These are phyloP conservation scores for Alloscopus bannaensis DNA, from an alignment of 2,888 invertebrate genomes.

Conservation along the genomic window DNA sequence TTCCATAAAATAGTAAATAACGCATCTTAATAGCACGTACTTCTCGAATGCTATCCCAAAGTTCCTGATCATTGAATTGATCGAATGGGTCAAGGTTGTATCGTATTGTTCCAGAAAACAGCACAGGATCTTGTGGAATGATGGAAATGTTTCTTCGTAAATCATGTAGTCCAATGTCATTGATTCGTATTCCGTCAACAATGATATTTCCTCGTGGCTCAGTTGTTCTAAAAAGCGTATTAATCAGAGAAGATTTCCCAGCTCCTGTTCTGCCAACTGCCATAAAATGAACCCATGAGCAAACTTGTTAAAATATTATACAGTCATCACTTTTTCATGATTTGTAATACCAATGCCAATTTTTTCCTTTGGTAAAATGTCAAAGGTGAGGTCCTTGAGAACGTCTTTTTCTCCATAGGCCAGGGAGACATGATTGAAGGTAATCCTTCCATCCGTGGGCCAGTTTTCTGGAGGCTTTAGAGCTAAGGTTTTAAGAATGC, in stretches of 20 bases:
- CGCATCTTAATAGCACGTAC: constrained; percentile 75
- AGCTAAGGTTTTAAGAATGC: constrained; percentile 47
- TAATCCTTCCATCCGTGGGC: constrained; percentile 75
- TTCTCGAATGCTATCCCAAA: constrained; percentile 91
- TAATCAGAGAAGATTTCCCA: constrained; percentile 92
- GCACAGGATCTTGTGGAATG: constrained; percentile 90
- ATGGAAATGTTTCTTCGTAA: constrained; percentile 90
- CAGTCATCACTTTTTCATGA: too few relatives aligned
- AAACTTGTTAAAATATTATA: too few relatives aligned
- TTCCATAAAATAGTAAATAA: neutral
- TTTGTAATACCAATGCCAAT: constrained; percentile 74
- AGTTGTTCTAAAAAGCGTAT: constrained; percentile 91
- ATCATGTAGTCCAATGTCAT: constrained; percentile 77
- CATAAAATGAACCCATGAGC: too few relatives aligned
- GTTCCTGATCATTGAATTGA: constrained; percentile 84
- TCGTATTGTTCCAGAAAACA: constrained; percentile 91
- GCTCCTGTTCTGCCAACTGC: constrained; percentile 82
- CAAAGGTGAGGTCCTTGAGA: constrained; percentile 76
- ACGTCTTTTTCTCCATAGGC: constrained; percentile 75
- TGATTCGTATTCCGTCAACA: constrained; percentile 85
- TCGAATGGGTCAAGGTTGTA: constrained; percentile 94
- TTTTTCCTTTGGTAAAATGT: constrained; percentile 73
- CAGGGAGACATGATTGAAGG: constrained; percentile 74
- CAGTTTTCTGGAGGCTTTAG: constrained; percentile 75
- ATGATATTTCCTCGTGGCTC: constrained; percentile 88